Evolutionary conservation across 2,797 vertebrate species (phyloP).

Genomic region (Chaetodon trifasciatus): DNA sequence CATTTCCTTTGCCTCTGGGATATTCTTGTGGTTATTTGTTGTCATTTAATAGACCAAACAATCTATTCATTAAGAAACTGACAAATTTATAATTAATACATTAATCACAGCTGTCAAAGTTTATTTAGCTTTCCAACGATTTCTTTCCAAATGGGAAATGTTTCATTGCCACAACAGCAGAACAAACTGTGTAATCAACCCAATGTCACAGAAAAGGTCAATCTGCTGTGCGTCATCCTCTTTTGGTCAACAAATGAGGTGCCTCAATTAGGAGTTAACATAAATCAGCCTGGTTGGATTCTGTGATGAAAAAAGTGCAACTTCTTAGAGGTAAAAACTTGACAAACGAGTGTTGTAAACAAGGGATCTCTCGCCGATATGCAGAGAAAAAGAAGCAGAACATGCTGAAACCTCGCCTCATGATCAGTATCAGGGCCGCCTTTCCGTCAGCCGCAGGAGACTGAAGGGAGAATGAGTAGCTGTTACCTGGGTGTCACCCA

Average conservation of each 20-base stretch:
- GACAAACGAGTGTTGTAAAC: neutral
- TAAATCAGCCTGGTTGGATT: neutral
- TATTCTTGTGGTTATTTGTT: too few relatives aligned
- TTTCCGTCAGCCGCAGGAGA: slow-evolving; percentile 1
- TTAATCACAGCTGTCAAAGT: too few relatives aligned
- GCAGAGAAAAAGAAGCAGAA: neutral
- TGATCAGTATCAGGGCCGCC: neutral
- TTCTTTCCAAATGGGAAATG: too few relatives aligned
- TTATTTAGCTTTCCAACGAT: too few relatives aligned
- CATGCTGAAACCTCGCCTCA: neutral
- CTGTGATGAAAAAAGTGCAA: neutral
- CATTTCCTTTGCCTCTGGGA: too few relatives aligned
- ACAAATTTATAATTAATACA: too few relatives aligned
- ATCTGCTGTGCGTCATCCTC: neutral
- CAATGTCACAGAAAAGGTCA: too few relatives aligned
- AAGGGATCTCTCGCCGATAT: neutral
- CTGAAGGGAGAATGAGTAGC: neutral
- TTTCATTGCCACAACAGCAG: too few relatives aligned
- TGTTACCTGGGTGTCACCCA: slow-evolving; percentile 14
- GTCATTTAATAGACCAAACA: too few relatives aligned
- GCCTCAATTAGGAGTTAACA: neutral
- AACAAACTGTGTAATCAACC: too few relatives aligned
- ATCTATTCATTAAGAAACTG: too few relatives aligned
- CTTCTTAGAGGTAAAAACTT: neutral
- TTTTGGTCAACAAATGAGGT: too few relatives aligned